phyloP scores from a whole-genome alignment of 1,140 invertebrate species.

The Samia ricini region DNA sequence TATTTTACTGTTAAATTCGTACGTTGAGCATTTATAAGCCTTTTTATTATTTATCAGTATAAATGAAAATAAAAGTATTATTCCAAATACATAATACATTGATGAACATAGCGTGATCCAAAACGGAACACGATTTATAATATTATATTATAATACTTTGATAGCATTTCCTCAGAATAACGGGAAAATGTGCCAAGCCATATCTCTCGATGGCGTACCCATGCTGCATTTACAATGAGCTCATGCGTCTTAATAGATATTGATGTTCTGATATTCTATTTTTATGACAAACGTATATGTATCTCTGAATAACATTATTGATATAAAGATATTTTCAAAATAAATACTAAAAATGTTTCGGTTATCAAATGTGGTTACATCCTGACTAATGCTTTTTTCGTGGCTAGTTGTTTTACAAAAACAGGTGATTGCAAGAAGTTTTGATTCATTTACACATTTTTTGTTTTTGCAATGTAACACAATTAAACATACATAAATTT shows the following conservation, averaged over 20 bases:
- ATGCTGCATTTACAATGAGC: slow-evolving; percentile 14
- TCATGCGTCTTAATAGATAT: slow-evolving; percentile 20
- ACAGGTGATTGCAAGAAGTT: too few relatives aligned
- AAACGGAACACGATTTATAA: not conserved
- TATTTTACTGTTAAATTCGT: too few relatives aligned
- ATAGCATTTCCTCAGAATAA: slow-evolving; percentile 19
- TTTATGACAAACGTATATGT: slow-evolving; percentile 11
- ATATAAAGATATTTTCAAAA: not conserved
- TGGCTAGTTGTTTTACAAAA: too few relatives aligned
- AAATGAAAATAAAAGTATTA: not conserved
- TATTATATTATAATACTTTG: not conserved
- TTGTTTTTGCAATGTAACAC: too few relatives aligned
- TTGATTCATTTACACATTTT: too few relatives aligned
- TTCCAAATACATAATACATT: not conserved
- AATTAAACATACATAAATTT: too few relatives aligned
- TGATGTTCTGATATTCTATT: slow-evolving; percentile 12
- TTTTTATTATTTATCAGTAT: not conserved
- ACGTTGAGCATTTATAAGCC: too few relatives aligned
- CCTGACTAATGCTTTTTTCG: too few relatives aligned
- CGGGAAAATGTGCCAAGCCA: slow-evolving; percentile 24
- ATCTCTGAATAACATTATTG: slow-evolving; percentile 12
- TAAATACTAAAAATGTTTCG: too few relatives aligned
- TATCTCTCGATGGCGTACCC: slow-evolving; percentile 24
- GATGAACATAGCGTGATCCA: too few relatives aligned
- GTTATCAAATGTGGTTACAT: too few relatives aligned